phyloP scores from a whole-genome alignment of 2,797 vertebrate genomes.

The Cryptoprocta ferox region DNA sequence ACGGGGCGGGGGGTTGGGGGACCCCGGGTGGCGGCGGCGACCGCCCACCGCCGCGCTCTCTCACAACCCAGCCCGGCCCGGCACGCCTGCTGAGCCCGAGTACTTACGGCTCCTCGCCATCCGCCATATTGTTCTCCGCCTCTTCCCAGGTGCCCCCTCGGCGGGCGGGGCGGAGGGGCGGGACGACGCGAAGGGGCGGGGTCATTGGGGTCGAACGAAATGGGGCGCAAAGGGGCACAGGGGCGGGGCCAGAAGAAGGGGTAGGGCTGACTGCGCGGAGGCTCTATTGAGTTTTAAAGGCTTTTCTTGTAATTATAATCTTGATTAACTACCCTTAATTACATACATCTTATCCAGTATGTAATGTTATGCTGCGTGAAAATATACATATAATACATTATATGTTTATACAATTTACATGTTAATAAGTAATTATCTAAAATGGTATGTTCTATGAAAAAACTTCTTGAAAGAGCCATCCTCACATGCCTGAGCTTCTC shows the following conservation, averaged over 20 bases:
- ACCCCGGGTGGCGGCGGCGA: slow-evolving; percentile 66
- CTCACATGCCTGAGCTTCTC: neutral
- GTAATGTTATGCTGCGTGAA: neutral
- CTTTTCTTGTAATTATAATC: neutral
- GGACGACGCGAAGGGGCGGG: neutral
- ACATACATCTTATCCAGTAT: neutral
- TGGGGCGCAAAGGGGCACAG: neutral
- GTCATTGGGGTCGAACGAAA: neutral
- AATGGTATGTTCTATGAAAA: neutral
- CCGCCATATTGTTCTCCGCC: slow-evolving; percentile 94
- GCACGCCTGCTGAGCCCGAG: slow-evolving; percentile 69
- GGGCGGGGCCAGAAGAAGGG: neutral
- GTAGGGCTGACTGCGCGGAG: rapidly evolving
- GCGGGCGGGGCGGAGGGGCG: neutral
- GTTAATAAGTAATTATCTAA: neutral
- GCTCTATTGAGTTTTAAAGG: rapidly evolving
- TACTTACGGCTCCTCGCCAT: slow-evolving; percentile 98
- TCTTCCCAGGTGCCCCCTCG: slow-evolving; percentile 60
- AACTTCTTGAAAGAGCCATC: neutral
- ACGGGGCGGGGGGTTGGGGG: slow-evolving; percentile 72
- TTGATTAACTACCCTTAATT: slow-evolving; percentile 21
- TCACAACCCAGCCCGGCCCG: slow-evolving; percentile 66
- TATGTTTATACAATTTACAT: neutral
- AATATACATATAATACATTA: neutral
- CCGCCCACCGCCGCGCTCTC: slow-evolving; percentile 65